Evolutionary conservation across 2,888 invertebrate species (phyloP), one percentile per base, ranked within the genome.

Genomic region (Andrena camellia): DNA sequence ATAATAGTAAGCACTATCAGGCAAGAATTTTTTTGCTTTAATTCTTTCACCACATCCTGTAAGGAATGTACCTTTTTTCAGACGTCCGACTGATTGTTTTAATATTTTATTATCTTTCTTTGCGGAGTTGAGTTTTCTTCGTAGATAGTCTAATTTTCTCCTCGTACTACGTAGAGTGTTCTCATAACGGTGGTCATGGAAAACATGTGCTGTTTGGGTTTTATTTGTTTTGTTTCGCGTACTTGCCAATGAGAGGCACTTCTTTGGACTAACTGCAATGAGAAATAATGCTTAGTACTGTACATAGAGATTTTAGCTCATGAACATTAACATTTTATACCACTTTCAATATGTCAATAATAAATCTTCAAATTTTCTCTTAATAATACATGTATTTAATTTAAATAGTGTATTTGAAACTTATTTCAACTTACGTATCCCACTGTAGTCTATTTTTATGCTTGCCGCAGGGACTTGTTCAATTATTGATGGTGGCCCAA

Each of bases 321-420:
- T n/a, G n/a, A n/a, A 50, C 5, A 48, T 26, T 26, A 26, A 26
- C 26, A 50, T 50, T 50, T 50, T 50, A 17, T 50, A 50, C 5
- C n/a, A 50, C 4, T 50, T 50, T 50, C 50, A 50, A 48, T 48
- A 48, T 13, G 17, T 50, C n/a, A 50, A 5, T 50, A n/a, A 50
- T 50, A 50, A 50, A 50, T 50, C 50, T 50, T n/a, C 50, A 50
- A 50, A 50, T 50, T 17, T 50, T 50, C n/a, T 50, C n/a, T 50
- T 4, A 50, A 50, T n/a, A 50, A 50, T 50, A 50, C 2, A 42
- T 42, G 42, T 42, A 42, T 2, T 50, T 50, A 50, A 59, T 13
- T 26, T 23, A 31, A 31, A 31, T 59, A 59, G 6, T 59, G 7
- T 31, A 62, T n/a, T 31, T 62, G 8, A 62, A 33, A 31, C 20